phyloP scores from a whole-genome alignment of 92 coral and sea anemone species.

The Nematostella vectensis region DNA sequence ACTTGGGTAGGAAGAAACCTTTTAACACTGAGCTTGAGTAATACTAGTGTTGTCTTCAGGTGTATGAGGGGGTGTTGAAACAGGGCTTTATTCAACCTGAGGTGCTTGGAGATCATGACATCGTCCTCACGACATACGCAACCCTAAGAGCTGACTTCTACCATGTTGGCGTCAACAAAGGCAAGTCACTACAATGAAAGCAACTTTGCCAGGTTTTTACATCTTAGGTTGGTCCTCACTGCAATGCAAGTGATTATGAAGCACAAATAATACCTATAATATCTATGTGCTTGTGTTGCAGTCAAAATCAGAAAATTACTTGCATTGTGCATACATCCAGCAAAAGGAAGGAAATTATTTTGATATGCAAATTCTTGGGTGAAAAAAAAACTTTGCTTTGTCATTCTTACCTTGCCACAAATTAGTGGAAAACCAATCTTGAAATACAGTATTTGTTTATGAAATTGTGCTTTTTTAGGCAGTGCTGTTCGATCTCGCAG shows the following conservation, averaged over 20 bases:
- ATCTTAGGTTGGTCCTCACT: background rate
- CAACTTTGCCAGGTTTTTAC: background rate
- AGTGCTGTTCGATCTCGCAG: slow-evolving; percentile 48
- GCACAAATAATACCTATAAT: background rate
- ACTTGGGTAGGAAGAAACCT: no score
- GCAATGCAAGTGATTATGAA: background rate
- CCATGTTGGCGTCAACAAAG: slow-evolving; percentile 59
- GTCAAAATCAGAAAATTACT: no score
- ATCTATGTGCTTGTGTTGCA: no score
- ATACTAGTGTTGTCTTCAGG: no score
- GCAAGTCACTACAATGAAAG: slow-evolving; percentile 28
- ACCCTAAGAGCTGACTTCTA: slow-evolving; percentile 85
- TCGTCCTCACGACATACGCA: slow-evolving; percentile 82
- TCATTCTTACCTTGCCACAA: no score
- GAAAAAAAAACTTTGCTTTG: no score
- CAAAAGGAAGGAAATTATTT: no score
- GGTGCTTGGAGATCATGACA: slow-evolving; percentile 77
- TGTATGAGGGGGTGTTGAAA: slow-evolving; percentile 85
- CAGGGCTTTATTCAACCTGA: slow-evolving; percentile 88
- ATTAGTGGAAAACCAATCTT: no score
- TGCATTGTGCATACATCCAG: no score
- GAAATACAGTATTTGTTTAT: no score
- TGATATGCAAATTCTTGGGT: no score
- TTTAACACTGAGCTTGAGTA: no score
- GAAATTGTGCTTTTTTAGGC: background rate